Conservation (phyloP, 2,113 vertebrate genomes). For the Rostratula benghalensis region DNA sequence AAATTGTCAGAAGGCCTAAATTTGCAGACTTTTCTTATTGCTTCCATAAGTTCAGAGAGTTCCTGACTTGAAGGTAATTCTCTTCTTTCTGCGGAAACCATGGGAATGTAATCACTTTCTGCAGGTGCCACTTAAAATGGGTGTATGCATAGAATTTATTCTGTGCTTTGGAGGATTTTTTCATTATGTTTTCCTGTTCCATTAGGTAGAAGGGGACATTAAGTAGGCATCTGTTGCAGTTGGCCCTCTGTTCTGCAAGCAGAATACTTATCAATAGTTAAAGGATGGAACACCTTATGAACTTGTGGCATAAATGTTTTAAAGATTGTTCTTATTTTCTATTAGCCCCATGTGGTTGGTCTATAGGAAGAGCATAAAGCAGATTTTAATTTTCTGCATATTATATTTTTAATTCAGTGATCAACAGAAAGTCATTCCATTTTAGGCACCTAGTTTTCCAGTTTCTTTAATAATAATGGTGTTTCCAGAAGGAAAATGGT, state of each 20-base stretch:
- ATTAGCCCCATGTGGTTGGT: rapidly evolving
- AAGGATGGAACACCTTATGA: neutral
- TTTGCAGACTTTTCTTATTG: neutral
- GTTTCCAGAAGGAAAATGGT: neutral
- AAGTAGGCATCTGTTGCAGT: neutral
- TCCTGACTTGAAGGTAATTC: neutral
- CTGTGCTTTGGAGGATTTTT: neutral
- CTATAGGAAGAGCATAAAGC: neutral
- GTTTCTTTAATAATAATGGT: neutral
- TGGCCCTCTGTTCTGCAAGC: neutral
- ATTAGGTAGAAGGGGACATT: neutral
- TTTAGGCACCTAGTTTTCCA: neutral
- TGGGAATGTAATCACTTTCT: neutral
- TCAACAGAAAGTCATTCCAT: neutral
- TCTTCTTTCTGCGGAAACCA: neutral
- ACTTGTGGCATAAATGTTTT: neutral
- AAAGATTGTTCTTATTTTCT: neutral
- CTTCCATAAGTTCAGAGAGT: neutral
- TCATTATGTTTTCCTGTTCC: neutral
- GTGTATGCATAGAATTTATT: neutral
- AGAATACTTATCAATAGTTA: neutral
- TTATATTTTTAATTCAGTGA: neutral
- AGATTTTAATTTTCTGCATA: neutral
- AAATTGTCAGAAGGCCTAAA: neutral
- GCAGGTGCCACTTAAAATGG: neutral